A percentile compares a stretch with the other conserved stretches of the same genome.
phyloP scores from a whole-genome alignment of 2,113 vertebrate genomes.

The Leptosomus discolor region DNA sequence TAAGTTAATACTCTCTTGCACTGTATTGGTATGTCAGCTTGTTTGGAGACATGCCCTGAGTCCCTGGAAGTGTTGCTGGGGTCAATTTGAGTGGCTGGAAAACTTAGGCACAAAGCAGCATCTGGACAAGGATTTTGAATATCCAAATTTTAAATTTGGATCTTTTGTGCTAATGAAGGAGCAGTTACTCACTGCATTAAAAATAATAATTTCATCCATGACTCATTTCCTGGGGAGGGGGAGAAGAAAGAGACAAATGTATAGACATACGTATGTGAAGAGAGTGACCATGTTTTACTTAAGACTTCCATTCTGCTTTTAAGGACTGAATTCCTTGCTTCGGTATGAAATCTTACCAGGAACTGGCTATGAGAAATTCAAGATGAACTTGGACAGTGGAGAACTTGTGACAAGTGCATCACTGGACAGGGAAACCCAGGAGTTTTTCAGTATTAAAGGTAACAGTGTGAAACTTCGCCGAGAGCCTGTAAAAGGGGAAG shows the following conservation, averaged over 20 bases:
- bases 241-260: background rate
- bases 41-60: background rate
- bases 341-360: conserved; percentile 86
- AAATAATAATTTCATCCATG: background rate
- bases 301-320: conserved; percentile 1
- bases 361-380: conserved; percentile 81
- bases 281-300: background rate
- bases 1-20: background rate
- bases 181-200: background rate
- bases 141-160: background rate
- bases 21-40: background rate
- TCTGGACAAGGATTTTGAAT: background rate
- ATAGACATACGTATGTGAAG: background rate
- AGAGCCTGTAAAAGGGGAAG: background rate
- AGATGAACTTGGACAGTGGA: conserved; percentile 81
- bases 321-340: conserved; percentile 85
- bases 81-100: background rate
- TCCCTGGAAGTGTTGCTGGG: background rate
- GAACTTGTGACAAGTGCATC: conserved; percentile 76
- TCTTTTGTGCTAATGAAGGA: background rate
- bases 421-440: conserved; percentile 86
- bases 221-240: background rate
- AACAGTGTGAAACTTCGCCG: background rate
- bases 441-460: conserved; percentile 84
- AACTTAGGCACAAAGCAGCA: background rate